phyloP scores from a whole-genome alignment of 2,888 invertebrate genomes.

The Zeuzera pyrina region DNA sequence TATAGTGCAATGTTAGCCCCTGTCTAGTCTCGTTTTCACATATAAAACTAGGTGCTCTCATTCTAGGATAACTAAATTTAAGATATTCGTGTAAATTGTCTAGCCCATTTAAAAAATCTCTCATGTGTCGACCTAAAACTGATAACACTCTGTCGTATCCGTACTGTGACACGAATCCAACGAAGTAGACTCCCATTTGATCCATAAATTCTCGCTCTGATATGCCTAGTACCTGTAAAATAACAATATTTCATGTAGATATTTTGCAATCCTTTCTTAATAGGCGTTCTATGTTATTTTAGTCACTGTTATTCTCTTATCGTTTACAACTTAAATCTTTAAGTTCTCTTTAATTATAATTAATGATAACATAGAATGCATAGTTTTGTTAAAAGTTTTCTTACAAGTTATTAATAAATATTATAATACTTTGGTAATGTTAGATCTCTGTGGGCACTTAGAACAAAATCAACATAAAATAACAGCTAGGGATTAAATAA shows the following conservation, averaged over 20 bases:
- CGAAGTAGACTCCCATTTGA: slow-evolving; percentile 95
- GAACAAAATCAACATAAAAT: too few relatives aligned
- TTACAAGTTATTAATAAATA: too few relatives aligned
- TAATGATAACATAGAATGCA: too few relatives aligned
- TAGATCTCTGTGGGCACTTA: too few relatives aligned
- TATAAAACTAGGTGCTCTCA: slow-evolving; percentile 95
- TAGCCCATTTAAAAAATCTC: slow-evolving; percentile 95
- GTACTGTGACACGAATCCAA: slow-evolving; percentile 93
- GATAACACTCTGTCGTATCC: slow-evolving; percentile 94
- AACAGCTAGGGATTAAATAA: too few relatives aligned
- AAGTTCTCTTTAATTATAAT: slow-evolving; percentile 2
- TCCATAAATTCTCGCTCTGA: slow-evolving; percentile 93
- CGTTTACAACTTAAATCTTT: slow-evolving; percentile 3
- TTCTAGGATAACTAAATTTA: slow-evolving; percentile 93
- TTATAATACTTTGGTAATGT: too few relatives aligned
- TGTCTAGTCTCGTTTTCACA: slow-evolving; percentile 95
- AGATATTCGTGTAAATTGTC: slow-evolving; percentile 98
- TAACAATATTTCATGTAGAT: slow-evolving; percentile 5
- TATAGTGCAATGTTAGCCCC: slow-evolving; percentile 93
- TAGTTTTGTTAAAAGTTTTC: too few relatives aligned
- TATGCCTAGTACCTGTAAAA: slow-evolving; percentile 84
- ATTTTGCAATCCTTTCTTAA: too few relatives aligned
- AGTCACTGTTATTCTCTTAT: slow-evolving; percentile 15
- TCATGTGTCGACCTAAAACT: slow-evolving; percentile 92
- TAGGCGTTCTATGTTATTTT: too few relatives aligned